Conservation (phyloP, 2,113 vertebrate species). For the Myrmecobius fasciatus region DNA sequence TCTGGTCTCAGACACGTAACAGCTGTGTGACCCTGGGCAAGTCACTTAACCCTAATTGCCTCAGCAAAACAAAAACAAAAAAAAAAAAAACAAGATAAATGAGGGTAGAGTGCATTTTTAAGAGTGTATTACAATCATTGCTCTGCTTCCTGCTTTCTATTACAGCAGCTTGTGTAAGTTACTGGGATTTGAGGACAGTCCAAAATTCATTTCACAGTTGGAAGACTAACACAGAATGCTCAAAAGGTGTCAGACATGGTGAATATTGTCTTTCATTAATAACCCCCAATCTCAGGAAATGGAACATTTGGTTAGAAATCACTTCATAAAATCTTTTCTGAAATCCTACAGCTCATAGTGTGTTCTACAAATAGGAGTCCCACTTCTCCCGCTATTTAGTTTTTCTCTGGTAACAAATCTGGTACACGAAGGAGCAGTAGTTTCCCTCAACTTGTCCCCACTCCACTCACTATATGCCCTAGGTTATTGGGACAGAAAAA, state of each 20-base stretch:
- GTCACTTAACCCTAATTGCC: too few relatives aligned
- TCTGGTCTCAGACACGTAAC: too few relatives aligned
- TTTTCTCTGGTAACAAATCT: conserved; percentile 48
- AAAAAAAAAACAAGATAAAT: conserved; percentile 67
- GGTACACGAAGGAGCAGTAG: conserved; percentile 32
- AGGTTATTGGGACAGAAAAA: conserved; percentile 36
- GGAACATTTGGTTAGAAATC: conserved; percentile 38
- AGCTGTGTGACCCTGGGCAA: too few relatives aligned
- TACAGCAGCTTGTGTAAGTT: conserved; percentile 71
- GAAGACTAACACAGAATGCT: conserved; percentile 64
- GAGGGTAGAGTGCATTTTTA: conserved; percentile 60
- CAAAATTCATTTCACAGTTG: conserved; percentile 78
- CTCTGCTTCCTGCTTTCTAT: conserved; percentile 66
- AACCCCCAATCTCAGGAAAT: conserved; percentile 48
- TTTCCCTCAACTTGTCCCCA: conserved; percentile 39
- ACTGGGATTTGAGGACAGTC: conserved; percentile 69
- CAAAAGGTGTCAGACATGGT: conserved; percentile 65
- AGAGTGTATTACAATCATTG: conserved; percentile 68
- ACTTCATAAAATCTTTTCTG: conserved; percentile 60
- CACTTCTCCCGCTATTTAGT: conserved; percentile 39
- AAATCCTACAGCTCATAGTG: conserved; percentile 46
- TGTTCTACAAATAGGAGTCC: conserved; percentile 64
- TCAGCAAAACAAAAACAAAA: too few relatives aligned
- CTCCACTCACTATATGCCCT: neutral
- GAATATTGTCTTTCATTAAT: conserved; percentile 67